These are phyloP conservation scores for Drosophila imparisetae DNA, from an alignment of 2,888 invertebrate species.

Conservation along the genomic window DNA sequence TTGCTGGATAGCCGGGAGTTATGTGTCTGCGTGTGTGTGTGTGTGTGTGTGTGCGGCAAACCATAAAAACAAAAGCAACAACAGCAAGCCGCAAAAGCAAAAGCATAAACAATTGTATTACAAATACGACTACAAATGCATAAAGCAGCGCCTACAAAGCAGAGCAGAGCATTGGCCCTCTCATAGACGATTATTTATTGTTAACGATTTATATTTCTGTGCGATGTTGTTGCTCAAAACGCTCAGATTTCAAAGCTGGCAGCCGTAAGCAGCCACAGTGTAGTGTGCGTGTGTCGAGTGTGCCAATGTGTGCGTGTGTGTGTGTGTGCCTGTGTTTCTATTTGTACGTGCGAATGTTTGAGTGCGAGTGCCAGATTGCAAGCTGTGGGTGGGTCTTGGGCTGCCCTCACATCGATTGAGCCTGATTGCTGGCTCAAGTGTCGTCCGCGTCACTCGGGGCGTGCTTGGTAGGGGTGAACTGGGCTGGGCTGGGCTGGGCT, in stretches of 20 bases:
- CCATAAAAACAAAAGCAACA: constrained; percentile 71
- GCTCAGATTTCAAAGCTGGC: constrained; percentile 69
- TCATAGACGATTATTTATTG: constrained; percentile 76
- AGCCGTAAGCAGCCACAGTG: constrained; percentile 7
- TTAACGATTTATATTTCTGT: constrained; percentile 75
- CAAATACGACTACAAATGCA: constrained; percentile 78
- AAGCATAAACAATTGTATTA: constrained; percentile 79
- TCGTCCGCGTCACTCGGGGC: constrained; percentile 68
- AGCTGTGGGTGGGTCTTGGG: constrained; percentile 31
- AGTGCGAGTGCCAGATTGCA: constrained; percentile 74
- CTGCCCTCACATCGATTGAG: constrained; percentile 70
- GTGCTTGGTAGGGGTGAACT: constrained; percentile 26
- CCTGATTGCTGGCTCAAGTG: constrained; percentile 78
- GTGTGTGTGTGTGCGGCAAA: constrained; percentile 43
- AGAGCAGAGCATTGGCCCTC: constrained; percentile 43
- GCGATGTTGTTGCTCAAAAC: constrained; percentile 32
- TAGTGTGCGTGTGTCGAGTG: constrained; percentile 17
- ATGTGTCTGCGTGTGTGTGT: constrained; percentile 9
- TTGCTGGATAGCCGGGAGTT: constrained; percentile 47
- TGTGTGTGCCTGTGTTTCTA: constrained; percentile 11
- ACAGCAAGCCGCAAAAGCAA: constrained; percentile 60
- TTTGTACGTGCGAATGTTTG: constrained; percentile 65
- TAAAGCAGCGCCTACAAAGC: constrained; percentile 64
- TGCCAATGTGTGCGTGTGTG: constrained; percentile 15
- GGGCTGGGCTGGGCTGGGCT: not conserved